A percentile compares a stretch with the other conserved stretches of the same genome.
These are phyloP conservation scores for Hippolais icterina DNA, from an alignment of 2,113 vertebrate species.

Conservation along the genomic window DNA sequence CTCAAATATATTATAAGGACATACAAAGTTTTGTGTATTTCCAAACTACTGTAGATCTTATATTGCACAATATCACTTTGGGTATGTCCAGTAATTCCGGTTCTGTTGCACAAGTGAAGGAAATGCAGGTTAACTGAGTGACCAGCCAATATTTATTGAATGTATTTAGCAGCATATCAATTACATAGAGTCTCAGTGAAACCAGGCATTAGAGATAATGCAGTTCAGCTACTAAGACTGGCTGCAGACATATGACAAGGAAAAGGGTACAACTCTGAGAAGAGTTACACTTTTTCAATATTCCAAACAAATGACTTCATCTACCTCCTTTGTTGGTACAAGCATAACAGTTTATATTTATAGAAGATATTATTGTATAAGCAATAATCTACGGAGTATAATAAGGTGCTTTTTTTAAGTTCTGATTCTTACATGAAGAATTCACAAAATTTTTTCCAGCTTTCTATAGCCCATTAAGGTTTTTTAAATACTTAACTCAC, in stretches of 20 bases:
- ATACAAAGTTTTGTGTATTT: not conserved
- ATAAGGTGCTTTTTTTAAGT: not conserved
- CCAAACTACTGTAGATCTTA: not conserved
- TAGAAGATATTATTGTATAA: not conserved
- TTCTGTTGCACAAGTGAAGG: not conserved
- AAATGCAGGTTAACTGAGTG: not conserved
- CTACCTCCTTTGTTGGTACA: not conserved
- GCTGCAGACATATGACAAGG: not conserved
- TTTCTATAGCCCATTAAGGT: not conserved
- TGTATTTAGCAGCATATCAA: not conserved
- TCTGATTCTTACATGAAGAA: not conserved
- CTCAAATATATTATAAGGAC: not conserved
- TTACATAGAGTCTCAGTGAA: not conserved
- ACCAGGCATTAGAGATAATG: not conserved
- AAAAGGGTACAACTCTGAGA: not conserved
- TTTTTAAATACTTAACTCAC: not conserved
- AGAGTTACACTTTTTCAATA: not conserved
- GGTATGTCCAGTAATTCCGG: not conserved
- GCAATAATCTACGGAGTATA: not conserved
- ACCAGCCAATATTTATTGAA: not conserved
- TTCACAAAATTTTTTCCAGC: not conserved
- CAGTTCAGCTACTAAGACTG: not conserved
- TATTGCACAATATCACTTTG: not conserved
- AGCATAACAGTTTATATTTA: not conserved
- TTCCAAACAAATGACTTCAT: not conserved